Evolutionary conservation across 2,888 invertebrate genomes (phyloP), one percentile per base, ranked within the genome.

Genomic region (Acleris cristana): DNA sequence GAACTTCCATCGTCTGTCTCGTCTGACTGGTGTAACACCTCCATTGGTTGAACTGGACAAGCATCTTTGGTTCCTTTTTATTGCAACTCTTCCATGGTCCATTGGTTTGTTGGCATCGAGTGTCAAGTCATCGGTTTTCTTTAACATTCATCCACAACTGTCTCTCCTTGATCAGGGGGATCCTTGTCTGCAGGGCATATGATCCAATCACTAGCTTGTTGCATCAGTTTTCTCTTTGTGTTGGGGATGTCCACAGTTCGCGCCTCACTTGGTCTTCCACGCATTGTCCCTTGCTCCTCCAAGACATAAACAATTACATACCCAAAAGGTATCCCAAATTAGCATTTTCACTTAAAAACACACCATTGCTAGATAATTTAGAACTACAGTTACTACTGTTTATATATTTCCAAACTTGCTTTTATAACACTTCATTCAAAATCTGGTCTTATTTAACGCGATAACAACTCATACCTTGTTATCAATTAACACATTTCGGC

Each of bases 271-370:
- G 19, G 54, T 14, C 51, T 30, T 49, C 45, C 54, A 26, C 44
- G 44, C 45, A 55, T 18, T 14, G 34, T 60, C 40, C 54, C 58
- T 49, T 54, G 56, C 48, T 58, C 49, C 26, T 59, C 63, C 57
- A 55, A 21, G 54, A 14, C 61, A 52, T 57, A 86, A 88, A 84
- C 87, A 88, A 87, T 82, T 83, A 86, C 74, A 86, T 83, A 2
- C 87, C 74, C 77, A 73, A 74, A 80, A 79, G 76, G 77, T 80
- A 74, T 69, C 79, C 82, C 85, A 84, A 40, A 40, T 40, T 40
- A 10, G 14, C 40, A 40, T 40, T 40, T 40, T 14, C 40, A 40
- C 5, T 40, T 40, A 40, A 0, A 12, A 40, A 40, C 40, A 5
- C 5, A 40, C 40, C 40, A 40, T 40, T 40, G 4, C 12, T 34